Conservation (phyloP, 1,140 invertebrate species). For the Reticulitermes speratus region DNA sequence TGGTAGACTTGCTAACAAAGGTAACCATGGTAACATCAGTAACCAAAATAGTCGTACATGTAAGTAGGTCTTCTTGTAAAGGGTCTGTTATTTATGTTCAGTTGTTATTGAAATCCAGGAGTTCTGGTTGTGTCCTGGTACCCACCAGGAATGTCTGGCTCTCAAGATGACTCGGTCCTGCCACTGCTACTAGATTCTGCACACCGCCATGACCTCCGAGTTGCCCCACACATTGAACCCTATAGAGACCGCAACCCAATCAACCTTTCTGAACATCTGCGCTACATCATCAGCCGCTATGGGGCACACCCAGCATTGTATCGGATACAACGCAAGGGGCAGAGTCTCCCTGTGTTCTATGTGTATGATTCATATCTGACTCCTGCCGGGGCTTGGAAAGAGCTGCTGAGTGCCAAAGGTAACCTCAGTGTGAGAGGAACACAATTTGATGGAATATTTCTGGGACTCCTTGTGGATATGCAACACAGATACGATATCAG, state of each 20-base stretch:
- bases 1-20: no score
- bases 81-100: no score
- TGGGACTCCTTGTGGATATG: constrained; percentile 53
- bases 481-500: constrained; percentile 52
- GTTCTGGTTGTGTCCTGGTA: constrained; percentile 52
- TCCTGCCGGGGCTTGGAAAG: constrained; percentile 51
- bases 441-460: constrained; percentile 56
- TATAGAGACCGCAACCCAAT: constrained; percentile 50
- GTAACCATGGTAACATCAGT: no score
- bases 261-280: constrained; percentile 48
- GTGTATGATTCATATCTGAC: constrained; percentile 59
- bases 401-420: constrained; percentile 51
- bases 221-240: constrained; percentile 51
- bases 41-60: no score
- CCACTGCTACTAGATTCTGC: constrained; percentile 49
- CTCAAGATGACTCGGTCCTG: constrained; percentile 42
- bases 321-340: constrained; percentile 48
- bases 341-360: constrained; percentile 55
- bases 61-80: no score
- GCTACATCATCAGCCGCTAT: constrained; percentile 43
- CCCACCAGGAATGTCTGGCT: constrained; percentile 46
- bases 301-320: constrained; percentile 54
- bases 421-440: constrained; percentile 53
- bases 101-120: constrained; percentile 33
- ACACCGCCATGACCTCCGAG: constrained; percentile 48